Conservation (phyloP, 2,797 vertebrate genomes). For the Mus minutoides region DNA sequence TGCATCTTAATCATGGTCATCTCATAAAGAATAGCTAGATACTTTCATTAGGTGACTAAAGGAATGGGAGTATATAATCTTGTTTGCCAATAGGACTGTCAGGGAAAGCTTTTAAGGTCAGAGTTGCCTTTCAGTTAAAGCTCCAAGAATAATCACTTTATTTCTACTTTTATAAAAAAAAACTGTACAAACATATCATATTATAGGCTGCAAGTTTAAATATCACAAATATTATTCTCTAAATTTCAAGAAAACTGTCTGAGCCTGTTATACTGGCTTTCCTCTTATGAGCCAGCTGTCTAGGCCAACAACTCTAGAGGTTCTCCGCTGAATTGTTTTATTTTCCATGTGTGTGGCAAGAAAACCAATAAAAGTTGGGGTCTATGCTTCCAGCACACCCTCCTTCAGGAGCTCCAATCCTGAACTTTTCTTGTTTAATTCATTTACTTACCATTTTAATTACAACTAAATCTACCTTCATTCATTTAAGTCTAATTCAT, state of each 20-base stretch:
- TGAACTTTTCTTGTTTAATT: constrained; percentile 37
- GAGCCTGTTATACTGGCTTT: background rate
- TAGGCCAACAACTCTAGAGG: background rate
- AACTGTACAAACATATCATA: background rate
- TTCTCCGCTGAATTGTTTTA: background rate
- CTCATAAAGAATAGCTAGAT: background rate
- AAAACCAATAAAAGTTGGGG: constrained; percentile 48
- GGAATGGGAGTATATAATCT: constrained; percentile 6
- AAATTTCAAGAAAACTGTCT: constrained; percentile 52
- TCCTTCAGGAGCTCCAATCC: background rate
- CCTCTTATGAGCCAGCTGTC: background rate
- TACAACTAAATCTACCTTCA: constrained; percentile 43
- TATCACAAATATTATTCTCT: constrained; percentile 53
- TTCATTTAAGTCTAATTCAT: constrained; percentile 64
- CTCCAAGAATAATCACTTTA: constrained; percentile 32
- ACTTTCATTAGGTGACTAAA: constrained; percentile 39
- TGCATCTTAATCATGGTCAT: constrained; percentile 28
- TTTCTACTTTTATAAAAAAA: constrained; percentile 62
- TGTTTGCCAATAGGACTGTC: constrained; percentile 30
- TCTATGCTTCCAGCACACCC: background rate
- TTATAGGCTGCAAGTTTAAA: constrained; percentile 26
- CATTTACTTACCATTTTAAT: constrained; percentile 37
- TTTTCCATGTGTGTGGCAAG: constrained; percentile 23
- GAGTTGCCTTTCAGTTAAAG: constrained; percentile 50
- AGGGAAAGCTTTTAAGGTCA: constrained; percentile 40